Evolutionary conservation across 2,113 vertebrate species (phyloP).

Genomic region (Cepphus grylle): DNA sequence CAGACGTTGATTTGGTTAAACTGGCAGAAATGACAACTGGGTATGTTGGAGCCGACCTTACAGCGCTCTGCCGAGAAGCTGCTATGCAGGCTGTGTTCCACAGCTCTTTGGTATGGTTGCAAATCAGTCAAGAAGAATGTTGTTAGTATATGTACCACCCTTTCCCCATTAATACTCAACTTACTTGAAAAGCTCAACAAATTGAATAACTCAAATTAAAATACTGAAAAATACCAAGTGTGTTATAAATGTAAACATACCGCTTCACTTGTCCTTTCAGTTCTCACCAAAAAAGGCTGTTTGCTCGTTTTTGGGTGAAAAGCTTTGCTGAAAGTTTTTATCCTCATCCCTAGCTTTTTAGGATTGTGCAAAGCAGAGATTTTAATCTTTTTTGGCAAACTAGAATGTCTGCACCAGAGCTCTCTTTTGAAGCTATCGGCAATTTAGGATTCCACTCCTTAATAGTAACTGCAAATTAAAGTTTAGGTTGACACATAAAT

Average conservation of each 20-base stretch:
- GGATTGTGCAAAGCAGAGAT: background rate
- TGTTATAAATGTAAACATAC: background rate
- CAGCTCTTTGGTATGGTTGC: conserved; percentile 74
- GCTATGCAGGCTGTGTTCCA: conserved; percentile 83
- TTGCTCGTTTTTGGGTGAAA: background rate
- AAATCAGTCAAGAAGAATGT: background rate
- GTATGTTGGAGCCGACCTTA: conserved; percentile 92
- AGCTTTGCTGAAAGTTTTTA: background rate
- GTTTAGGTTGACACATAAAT: background rate
- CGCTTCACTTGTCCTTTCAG: background rate
- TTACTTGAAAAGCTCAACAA: background rate
- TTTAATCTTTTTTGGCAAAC: background rate
- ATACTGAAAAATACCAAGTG: background rate
- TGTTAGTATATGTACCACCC: background rate
- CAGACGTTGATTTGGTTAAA: conserved; percentile 68
- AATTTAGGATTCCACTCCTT: background rate
- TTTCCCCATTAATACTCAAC: background rate
- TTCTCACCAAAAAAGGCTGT: background rate
- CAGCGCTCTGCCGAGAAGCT: conserved; percentile 90
- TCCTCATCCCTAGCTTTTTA: background rate
- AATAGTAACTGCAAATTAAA: background rate
- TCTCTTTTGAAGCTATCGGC: background rate
- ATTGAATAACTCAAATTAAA: background rate
- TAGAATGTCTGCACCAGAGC: background rate
- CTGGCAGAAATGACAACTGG: conserved; percentile 88